Conservation (phyloP, 2,797 vertebrate species). For the Coregonus ussuriensis region DNA sequence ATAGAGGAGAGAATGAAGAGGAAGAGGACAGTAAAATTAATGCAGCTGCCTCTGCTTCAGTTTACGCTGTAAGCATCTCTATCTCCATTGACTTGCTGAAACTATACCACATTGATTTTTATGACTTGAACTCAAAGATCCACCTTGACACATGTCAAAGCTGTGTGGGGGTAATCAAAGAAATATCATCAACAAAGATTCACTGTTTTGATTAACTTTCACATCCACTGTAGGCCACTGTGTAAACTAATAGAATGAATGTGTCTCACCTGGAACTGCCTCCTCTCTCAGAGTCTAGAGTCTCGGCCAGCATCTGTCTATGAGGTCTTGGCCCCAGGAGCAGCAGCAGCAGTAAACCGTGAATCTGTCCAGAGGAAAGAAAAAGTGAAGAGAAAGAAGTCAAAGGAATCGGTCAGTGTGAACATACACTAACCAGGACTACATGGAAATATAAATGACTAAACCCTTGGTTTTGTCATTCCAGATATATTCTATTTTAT, state of each 20-base stretch:
- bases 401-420: conserved; percentile 50
- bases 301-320: conserved; percentile 69
- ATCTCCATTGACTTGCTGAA: conserved; percentile 2
- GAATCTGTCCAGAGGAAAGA: conserved; percentile 21
- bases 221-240: not conserved
- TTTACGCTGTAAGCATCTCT: conserved; percentile 71
- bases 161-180: not conserved
- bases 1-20: conserved; percentile 24
- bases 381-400: conserved; percentile 26
- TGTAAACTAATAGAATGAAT: not conserved
- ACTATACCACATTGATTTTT: not conserved
- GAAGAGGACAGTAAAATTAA: conserved; percentile 20
- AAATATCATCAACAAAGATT: not conserved
- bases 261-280: not conserved
- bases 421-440: not conserved
- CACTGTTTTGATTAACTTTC: not conserved
- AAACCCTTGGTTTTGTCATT: conserved; percentile 1
- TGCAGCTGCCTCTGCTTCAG: conserved; percentile 49
- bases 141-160: not conserved
- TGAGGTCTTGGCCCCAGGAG: conserved; percentile 61
- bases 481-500: not conserved
- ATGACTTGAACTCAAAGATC: not conserved
- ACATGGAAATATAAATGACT: not conserved
- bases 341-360: conserved; percentile 26
- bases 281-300: conserved; percentile 64